Percentiles rank a stretch among this genome's conserved stretches.
phyloP scores from a whole-genome alignment of 2,797 vertebrate species.

The Coluber constrictor region DNA sequence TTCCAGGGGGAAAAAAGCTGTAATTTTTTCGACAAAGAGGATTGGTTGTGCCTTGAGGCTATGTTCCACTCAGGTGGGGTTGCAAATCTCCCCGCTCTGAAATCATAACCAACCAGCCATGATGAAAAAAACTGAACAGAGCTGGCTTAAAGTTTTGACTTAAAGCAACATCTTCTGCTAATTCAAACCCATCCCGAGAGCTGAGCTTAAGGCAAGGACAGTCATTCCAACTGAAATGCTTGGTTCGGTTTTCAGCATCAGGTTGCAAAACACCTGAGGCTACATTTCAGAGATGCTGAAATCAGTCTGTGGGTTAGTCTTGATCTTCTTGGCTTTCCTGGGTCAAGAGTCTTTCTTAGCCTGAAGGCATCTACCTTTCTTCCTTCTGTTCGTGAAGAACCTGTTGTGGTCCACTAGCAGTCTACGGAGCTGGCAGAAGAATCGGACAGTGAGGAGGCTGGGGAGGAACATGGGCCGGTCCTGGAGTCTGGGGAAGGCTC shows the following conservation, averaged over 20 bases:
- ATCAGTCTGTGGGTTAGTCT: background rate
- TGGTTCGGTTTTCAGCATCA: background rate
- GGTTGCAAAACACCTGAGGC: background rate
- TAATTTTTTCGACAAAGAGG: background rate
- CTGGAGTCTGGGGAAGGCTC: too few species aligned
- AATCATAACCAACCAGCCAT: background rate
- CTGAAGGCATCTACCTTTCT: background rate
- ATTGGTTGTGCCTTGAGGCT: background rate
- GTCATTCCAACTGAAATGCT: background rate
- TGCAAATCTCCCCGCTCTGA: background rate
- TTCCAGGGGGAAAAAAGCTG: background rate
- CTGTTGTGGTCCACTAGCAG: too few species aligned
- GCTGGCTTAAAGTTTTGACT: background rate
- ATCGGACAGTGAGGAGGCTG: too few species aligned
- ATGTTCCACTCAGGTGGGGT: background rate
- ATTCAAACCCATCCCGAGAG: background rate
- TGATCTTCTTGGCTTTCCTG: background rate
- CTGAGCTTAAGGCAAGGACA: background rate
- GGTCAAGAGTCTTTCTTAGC: background rate
- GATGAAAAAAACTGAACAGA: background rate
- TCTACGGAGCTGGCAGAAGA: too few species aligned
- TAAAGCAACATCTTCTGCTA: background rate
- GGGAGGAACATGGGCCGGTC: too few species aligned
- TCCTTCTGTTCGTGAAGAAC: background rate
- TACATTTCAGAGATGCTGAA: background rate